Evolutionary conservation across 2,888 invertebrate species (phyloP), one percentile per base, ranked within the genome.

Genomic region (Deladenus siricidicola): DNA sequence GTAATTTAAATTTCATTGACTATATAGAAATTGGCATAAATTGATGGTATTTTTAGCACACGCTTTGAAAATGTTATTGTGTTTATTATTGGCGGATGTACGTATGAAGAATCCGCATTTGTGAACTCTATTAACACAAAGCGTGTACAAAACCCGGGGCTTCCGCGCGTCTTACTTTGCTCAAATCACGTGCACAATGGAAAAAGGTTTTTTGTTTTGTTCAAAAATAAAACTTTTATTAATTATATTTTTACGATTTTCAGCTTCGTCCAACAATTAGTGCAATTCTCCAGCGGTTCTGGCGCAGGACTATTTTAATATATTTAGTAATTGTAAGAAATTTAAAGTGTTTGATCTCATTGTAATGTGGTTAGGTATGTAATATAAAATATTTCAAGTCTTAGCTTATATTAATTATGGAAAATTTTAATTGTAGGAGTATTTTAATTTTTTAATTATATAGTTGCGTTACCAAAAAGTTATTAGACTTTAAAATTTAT

Each of bases 41-140:
- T n/a, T n/a, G n/a, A n/a, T n/a, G n/a, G 19, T 10, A 19, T 54
- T 64, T 67, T 59, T 67, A 69, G 68, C 65, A 72, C 51, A 64
- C 86, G 90, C 65, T 88, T 89, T 0, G 89, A 90, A 78, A 92
- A 96, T 79, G 85, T 98, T n/a, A 87, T 99, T 53, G 87, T 96
- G 24, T 99, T 98, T 79, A 87, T 96, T 49, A 86, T 98, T 59
- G 98, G 98, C 1, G 98, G 98, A 17, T 85, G 88, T 44, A 98
- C 98, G 0, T 98, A 92, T 80, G 96, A 96, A 80, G 98, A 98
- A 81, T 87, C 92, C 0, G 81, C 89, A 23, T 85, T 87, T 39
- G 88, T 94, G 1, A 87, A 92, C 80, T 86, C 83, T 68, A 79
- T 94, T 58, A 90, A 90, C 79, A 85, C 50, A 26, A 59, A 84